Evolutionary conservation across 1,140 invertebrate species (phyloP).

Genomic region (Pinna nobilis): DNA sequence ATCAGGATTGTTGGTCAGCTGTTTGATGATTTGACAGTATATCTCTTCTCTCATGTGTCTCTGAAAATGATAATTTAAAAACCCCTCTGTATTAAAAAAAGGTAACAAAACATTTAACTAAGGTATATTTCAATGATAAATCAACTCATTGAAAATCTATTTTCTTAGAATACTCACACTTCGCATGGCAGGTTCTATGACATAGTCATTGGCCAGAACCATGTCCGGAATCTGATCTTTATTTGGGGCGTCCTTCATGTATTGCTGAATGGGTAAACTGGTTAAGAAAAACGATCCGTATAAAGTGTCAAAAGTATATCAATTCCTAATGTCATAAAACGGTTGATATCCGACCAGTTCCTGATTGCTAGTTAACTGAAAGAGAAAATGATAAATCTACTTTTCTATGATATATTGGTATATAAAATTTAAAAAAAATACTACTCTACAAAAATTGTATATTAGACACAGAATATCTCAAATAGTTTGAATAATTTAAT

Average conservation of each 20-base stretch:
- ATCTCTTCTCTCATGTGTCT: conserved; percentile 60
- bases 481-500: too few relatives aligned
- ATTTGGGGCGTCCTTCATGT: conserved; percentile 45
- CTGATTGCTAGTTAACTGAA: too few relatives aligned
- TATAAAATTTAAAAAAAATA: too few relatives aligned
- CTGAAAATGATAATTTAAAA: conserved; percentile 38
- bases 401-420: too few relatives aligned
- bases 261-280: conserved; percentile 48
- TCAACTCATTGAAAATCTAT: too few relatives aligned
- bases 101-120: background rate
- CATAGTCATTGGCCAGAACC: conserved; percentile 47
- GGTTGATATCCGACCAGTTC: too few relatives aligned
- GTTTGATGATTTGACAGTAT: conserved; percentile 62
- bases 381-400: too few relatives aligned
- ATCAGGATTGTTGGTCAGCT: conserved; percentile 60
- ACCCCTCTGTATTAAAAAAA: background rate
- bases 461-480: too few relatives aligned
- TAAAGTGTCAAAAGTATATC: too few relatives aligned
- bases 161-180: conserved; percentile 43
- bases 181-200: conserved; percentile 54
- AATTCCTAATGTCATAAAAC: too few relatives aligned
- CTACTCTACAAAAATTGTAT: too few relatives aligned
- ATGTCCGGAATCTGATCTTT: conserved; percentile 42
- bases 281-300: conserved; percentile 28
- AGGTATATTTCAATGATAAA: background rate